Conservation (phyloP, 2,797 vertebrate genomes). For the Neosilurus hyrtlii region DNA sequence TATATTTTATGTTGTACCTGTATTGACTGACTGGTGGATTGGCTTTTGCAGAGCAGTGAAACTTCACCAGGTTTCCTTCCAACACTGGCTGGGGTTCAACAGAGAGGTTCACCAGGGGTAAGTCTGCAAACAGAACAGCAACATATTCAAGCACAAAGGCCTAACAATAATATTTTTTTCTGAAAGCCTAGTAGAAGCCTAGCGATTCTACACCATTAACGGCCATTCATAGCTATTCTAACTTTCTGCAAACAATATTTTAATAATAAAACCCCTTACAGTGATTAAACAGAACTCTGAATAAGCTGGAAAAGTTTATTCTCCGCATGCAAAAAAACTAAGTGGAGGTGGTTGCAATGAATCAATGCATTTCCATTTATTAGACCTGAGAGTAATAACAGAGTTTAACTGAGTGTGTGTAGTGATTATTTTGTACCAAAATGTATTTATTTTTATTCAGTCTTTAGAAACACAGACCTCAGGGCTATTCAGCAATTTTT, state of each 20-base stretch:
- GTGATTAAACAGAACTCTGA: background rate
- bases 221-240: background rate
- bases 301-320: background rate
- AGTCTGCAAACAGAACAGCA: conserved; percentile 74
- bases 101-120: conserved; percentile 92
- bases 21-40: conserved; percentile 94
- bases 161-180: background rate
- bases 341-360: background rate
- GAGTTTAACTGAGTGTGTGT: background rate
- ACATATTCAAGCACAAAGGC: conserved; percentile 29
- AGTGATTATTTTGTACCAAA: background rate
- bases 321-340: background rate
- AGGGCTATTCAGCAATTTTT: background rate
- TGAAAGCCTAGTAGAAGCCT: no score
- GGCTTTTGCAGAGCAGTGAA: conserved; percentile 95
- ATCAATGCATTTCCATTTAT: background rate
- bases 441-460: background rate
- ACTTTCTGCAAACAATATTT: background rate
- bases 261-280: background rate
- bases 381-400: no score
- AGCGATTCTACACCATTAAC: background rate
- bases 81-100: conserved; percentile 94
- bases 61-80: conserved; percentile 91
- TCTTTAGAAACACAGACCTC: background rate
- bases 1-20: conserved; percentile 75